Base-by-base conservation (phyloP, 2,888 invertebrate species). In the Drosophila suboccidentalis region DNA sequence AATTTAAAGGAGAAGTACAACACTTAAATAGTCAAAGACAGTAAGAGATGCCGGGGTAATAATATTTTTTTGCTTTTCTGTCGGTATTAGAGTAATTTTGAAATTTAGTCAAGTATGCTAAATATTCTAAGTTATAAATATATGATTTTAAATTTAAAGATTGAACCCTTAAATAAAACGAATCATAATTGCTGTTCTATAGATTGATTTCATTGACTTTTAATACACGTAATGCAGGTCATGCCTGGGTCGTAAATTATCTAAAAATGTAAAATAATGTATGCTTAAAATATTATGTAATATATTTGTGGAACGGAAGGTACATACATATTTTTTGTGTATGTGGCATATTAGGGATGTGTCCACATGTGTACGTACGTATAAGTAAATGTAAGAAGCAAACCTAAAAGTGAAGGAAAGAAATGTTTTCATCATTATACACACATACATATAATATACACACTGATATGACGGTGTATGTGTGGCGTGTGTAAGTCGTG, bases 401-500 rank as follows among this genome's bases (percentile, higher is more conserved):
- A 38, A 71, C 19, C 39, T 39, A 34, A 68, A 46, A 59, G 67
- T 66, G 19, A 22, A 59, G 54, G 51, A 68, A 57, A 64, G 38
- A 68, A 57, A 60, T 70, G 54, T 70, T 62, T 71, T 63, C 58
- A 70, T 59, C 63, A 53, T 58, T 62, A 63, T 60, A 51, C 11
- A 41, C 15, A 13, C 26, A 38, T 29, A 26, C 2, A 49, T 29
- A 71, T 3, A 38, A 54, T 36, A 70, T 26, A 50, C 19, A 50
- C 39, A 46, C 26, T 26, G 10, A 55, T 29, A 15, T 13, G 3
- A 46, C 34, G 17, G 15, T 47, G 19, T 55, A 4, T 44, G 39
- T 44, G 44, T 61, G 38, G n/a, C 36, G 19, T 57, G 19, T 65
- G 38, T 44, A 70, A 73, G 76, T 82, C 66, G 74, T 82, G 78